phyloP scores from a whole-genome alignment of 53 echinoderm and acorn worm genomes.

The Zoroaster sp. region DNA sequence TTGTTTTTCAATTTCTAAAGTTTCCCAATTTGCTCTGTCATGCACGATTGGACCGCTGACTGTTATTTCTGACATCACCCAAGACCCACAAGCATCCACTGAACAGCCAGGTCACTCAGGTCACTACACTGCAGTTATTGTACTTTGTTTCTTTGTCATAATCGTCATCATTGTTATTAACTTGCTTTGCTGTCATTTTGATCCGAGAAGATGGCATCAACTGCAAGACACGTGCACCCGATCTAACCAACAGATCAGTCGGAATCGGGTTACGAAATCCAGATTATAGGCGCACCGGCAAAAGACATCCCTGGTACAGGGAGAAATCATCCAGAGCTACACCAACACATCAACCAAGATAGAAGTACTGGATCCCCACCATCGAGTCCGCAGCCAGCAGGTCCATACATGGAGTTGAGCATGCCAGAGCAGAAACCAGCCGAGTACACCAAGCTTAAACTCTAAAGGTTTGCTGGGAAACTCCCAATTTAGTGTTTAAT shows the following conservation, averaged over 20 bases:
- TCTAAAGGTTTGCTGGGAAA: not conserved
- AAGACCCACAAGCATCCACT: not conserved
- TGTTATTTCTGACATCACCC: not conserved
- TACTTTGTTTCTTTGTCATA: not conserved
- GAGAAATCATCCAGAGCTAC: not conserved
- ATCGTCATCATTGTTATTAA: not conserved
- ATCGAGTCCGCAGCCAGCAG: not conserved
- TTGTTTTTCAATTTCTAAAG: not conserved
- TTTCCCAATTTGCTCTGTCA: not conserved
- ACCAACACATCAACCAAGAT: not conserved
- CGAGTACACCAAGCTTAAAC: not conserved
- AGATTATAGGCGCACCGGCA: not conserved
- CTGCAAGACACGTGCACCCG: not conserved
- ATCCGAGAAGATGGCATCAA: not conserved
- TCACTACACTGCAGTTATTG: not conserved
- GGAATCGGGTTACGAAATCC: not conserved
- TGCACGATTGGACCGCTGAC: not conserved
- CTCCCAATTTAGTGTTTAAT: not conserved
- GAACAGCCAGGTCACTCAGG: too few species aligned
- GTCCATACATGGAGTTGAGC: not conserved
- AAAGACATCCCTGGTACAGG: not conserved
- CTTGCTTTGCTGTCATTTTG: conserved; percentile 3
- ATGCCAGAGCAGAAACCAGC: not conserved
- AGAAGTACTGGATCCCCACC: not conserved
- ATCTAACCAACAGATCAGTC: not conserved